A percentile compares a stretch with the other conserved stretches of the same genome.
These are phyloP conservation scores for Lasioglossum zephyrum DNA, from an alignment of 2,888 invertebrate genomes.

Conservation along the genomic window DNA sequence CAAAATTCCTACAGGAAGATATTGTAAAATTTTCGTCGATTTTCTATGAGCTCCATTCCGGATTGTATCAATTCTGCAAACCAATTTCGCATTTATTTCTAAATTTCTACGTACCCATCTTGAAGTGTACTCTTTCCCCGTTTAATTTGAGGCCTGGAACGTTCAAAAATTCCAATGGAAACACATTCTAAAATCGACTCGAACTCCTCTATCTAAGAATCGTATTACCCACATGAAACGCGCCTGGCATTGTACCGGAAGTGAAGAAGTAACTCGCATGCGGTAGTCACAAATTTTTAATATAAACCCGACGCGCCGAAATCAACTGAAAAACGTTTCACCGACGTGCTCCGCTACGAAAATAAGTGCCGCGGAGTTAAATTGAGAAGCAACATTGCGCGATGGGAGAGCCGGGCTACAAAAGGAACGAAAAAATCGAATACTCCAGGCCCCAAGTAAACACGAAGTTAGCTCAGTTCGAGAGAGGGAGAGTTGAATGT, in stretches of 20 bases:
- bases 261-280: neutral
- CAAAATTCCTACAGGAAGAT: neutral
- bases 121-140: too few relatives aligned
- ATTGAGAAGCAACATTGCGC: slow-evolving; percentile 7
- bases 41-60: too few relatives aligned
- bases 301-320: neutral
- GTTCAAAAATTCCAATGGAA: too few relatives aligned
- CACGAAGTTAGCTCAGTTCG: slow-evolving; percentile 29
- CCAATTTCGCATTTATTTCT: too few relatives aligned
- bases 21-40: neutral
- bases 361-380: neutral
- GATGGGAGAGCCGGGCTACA: neutral
- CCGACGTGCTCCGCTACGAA: neutral
- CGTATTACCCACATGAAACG: neutral
- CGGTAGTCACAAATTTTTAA: neutral
- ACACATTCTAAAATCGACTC: too few relatives aligned
- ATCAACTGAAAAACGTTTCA: neutral
- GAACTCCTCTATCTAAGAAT: neutral
- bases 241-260: neutral
- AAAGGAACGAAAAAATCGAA: slow-evolving; percentile 1
- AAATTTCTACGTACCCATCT: too few relatives aligned
- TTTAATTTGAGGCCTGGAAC: too few relatives aligned
- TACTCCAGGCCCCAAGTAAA: slow-evolving; percentile 20
- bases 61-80: too few relatives aligned
- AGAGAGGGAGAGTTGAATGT: neutral